A percentile compares a stretch with the other conserved stretches of the same genome.
Evolutionary conservation across 2,888 invertebrate genomes (phyloP).

Genomic region (Steinernema hermaphroditum): DNA sequence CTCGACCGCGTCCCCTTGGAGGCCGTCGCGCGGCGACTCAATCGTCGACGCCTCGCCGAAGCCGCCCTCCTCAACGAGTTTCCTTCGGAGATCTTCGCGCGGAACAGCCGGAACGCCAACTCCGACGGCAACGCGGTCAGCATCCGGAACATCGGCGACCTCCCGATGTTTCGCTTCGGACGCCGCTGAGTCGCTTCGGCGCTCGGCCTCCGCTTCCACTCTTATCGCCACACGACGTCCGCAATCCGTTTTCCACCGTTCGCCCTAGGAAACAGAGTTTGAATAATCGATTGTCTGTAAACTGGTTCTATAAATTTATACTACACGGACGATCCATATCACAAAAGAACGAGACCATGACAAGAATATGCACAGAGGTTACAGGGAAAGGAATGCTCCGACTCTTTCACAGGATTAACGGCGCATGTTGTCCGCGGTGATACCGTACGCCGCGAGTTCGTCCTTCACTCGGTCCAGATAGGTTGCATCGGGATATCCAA

Average conservation of each 20-base stretch:
- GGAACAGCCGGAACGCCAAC: constrained; percentile 14
- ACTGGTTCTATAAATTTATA: constrained; percentile 29
- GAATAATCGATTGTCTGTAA: constrained; percentile 25
- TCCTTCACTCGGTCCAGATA: constrained; percentile 75
- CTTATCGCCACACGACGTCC: background rate
- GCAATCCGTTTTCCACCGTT: background rate
- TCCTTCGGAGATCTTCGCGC: constrained; percentile 12
- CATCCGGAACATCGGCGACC: constrained; percentile 38
- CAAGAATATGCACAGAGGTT: background rate
- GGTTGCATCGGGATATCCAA: constrained; percentile 78
- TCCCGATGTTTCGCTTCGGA: constrained; percentile 43
- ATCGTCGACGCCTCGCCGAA: constrained; percentile 2
- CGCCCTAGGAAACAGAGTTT: constrained; percentile 17
- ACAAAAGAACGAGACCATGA: background rate
- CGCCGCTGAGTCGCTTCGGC: background rate
- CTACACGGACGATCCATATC: too few relatives aligned
- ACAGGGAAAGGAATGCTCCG: background rate
- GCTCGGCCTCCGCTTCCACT: background rate
- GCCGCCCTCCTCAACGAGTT: background rate
- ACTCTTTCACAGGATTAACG: background rate
- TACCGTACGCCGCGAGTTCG: constrained; percentile 68
- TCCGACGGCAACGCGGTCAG: constrained; percentile 17
- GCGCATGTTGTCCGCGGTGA: constrained; percentile 53
- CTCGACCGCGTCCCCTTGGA: constrained; percentile 14
- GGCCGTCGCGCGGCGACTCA: constrained; percentile 10